phyloP scores from a whole-genome alignment of 2,888 invertebrate species.

The Anorthoa munda region DNA sequence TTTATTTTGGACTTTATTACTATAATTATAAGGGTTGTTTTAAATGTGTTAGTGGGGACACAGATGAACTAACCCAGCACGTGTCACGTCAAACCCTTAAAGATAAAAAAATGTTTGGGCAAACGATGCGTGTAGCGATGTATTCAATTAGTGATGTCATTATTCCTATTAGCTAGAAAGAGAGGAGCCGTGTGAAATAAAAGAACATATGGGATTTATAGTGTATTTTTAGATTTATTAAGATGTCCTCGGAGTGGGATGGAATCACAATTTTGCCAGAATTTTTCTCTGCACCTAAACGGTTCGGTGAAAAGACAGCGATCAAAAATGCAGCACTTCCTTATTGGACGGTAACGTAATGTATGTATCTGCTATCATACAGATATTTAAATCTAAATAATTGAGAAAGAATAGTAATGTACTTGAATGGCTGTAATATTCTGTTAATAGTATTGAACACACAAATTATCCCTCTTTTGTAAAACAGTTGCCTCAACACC shows the following conservation, averaged over 20 bases:
- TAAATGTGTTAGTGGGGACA: constrained; percentile 57
- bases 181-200: constrained; percentile 41
- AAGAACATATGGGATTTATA: constrained; percentile 22
- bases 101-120: constrained; percentile 74
- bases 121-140: constrained; percentile 75
- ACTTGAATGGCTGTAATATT: no score
- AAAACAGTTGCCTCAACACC: neutral
- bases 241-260: neutral
- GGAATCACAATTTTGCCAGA: neutral
- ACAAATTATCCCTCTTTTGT: neutral
- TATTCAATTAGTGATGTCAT: constrained; percentile 66
- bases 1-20: constrained; percentile 60
- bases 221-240: constrained; percentile 8
- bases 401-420: no score
- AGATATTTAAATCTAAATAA: no score
- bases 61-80: constrained; percentile 72
- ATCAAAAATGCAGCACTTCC: no score
- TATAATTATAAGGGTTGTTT: constrained; percentile 58
- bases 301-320: no score
- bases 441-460: neutral
- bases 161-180: constrained; percentile 41
- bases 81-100: constrained; percentile 74
- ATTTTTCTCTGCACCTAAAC: neutral
- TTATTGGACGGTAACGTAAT: no score
- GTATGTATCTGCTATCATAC: no score